Evolutionary conservation across 2,888 invertebrate genomes (phyloP).

Genomic region (Ametastegia equiseti): DNA sequence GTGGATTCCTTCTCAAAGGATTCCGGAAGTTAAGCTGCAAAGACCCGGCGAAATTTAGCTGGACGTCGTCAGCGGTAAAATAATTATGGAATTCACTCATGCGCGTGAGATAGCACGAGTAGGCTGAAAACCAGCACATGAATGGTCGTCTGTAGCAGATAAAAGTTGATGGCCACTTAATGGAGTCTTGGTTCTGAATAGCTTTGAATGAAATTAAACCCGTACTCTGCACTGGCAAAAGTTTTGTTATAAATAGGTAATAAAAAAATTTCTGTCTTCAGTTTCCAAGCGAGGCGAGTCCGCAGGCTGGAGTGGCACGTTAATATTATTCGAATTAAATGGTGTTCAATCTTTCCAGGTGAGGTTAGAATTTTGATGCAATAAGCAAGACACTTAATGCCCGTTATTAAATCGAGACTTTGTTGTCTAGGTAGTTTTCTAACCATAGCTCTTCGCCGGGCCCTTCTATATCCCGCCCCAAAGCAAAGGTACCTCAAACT

Average conservation of each 20-base stretch:
- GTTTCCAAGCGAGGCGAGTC: slow-evolving; percentile 12
- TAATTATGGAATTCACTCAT: slow-evolving; percentile 35
- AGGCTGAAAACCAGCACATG: slow-evolving; percentile 20
- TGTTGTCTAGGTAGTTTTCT: slow-evolving; percentile 14
- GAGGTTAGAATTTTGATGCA: background rate
- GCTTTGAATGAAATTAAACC: slow-evolving; percentile 33
- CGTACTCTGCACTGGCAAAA: background rate
- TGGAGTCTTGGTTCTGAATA: slow-evolving; percentile 23
- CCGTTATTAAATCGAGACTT: slow-evolving; percentile 32
- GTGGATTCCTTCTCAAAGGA: background rate
- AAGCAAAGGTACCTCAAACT: background rate
- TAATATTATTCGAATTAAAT: slow-evolving; percentile 21
- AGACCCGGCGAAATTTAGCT: background rate
- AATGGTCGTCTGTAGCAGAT: slow-evolving; percentile 40
- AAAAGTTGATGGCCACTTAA: slow-evolving; percentile 37
- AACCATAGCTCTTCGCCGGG: background rate
- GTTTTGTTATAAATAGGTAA: slow-evolving; percentile 35
- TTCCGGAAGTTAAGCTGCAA: background rate
- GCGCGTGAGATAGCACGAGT: slow-evolving; percentile 33
- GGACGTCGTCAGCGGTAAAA: slow-evolving; percentile 22
- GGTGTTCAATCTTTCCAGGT: background rate
- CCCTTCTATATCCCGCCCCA: background rate
- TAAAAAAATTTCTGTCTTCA: slow-evolving; percentile 30
- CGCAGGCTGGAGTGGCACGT: background rate
- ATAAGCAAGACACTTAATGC: slow-evolving; percentile 14